Percentiles rank a stretch among this genome's conserved stretches.
phyloP scores from a whole-genome alignment of 2,113 vertebrate species.

The Cynoglossus semilaevis region DNA sequence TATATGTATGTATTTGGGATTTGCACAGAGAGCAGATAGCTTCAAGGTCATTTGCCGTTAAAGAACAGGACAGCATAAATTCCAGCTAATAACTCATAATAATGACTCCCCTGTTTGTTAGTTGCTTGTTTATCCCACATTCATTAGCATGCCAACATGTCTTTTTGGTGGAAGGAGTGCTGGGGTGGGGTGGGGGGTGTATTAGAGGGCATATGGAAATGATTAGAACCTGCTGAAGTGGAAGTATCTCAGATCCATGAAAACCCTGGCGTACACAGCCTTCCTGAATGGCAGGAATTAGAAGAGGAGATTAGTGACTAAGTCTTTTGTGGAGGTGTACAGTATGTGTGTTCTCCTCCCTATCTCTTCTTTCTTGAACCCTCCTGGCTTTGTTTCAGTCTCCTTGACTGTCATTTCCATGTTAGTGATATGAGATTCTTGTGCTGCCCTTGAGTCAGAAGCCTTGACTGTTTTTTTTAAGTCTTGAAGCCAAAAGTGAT shows the following conservation, averaged over 20 bases:
- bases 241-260: constrained; percentile 32
- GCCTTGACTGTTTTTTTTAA: constrained; percentile 52
- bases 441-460: constrained; percentile 50
- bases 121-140: constrained; percentile 54
- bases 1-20: constrained; percentile 15
- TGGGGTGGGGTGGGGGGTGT: constrained; percentile 40
- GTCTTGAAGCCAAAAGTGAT: constrained; percentile 17
- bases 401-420: constrained; percentile 54
- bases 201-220: constrained; percentile 67
- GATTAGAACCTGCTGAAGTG: constrained; percentile 46
- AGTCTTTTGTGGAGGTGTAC: constrained; percentile 5
- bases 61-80: constrained; percentile 60
- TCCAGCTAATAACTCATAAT: constrained; percentile 65
- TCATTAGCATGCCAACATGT: constrained; percentile 62
- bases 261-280: constrained; percentile 9
- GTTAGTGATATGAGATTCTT: constrained; percentile 43
- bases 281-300: constrained; percentile 32
- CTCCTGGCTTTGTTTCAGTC: constrained; percentile 42
- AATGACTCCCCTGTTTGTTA: constrained; percentile 53
- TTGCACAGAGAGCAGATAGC: constrained; percentile 37
- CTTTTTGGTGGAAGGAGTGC: constrained; percentile 37
- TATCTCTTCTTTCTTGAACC: constrained; percentile 38
- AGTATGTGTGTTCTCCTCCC: constrained; percentile 5
- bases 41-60: constrained; percentile 67
- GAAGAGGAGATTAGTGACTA: constrained; percentile 17